Evolutionary conservation across 2,797 vertebrate genomes (phyloP).

Genomic region (Brachyalestes nurse): DNA sequence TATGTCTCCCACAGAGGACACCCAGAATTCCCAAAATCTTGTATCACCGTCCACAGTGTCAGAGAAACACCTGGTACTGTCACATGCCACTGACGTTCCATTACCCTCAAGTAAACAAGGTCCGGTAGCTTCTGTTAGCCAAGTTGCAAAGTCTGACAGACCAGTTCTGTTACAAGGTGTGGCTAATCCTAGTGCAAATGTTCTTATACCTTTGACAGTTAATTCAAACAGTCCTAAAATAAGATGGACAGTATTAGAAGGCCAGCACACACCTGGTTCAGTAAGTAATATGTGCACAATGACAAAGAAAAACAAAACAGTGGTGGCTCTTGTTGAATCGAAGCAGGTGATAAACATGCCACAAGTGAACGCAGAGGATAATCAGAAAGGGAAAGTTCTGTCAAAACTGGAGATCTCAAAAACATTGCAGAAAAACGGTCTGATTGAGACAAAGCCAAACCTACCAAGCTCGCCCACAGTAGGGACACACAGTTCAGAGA

Average conservation of each 20-base stretch:
- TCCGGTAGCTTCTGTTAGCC: background rate
- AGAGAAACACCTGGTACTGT: conserved; percentile 4
- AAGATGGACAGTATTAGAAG: conserved; percentile 35
- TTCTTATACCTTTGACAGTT: conserved; percentile 42
- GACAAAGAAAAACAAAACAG: background rate
- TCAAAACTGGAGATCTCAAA: conserved; percentile 4
- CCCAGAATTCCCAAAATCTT: conserved; percentile 24
- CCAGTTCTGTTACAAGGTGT: conserved; percentile 13
- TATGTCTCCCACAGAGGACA: conserved; percentile 38
- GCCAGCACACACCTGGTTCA: background rate
- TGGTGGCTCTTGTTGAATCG: background rate
- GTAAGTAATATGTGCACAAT: background rate
- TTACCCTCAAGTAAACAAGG: background rate
- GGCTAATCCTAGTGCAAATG: conserved; percentile 21
- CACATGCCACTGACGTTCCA: conserved; percentile 10
- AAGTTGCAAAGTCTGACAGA: background rate
- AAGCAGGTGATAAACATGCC: background rate
- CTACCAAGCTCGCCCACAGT: background rate
- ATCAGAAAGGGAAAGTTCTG: conserved; percentile 14
- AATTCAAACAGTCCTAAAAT: conserved; percentile 20
- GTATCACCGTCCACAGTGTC: conserved; percentile 12
- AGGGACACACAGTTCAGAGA: background rate
- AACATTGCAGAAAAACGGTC: background rate
- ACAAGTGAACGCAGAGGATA: background rate
- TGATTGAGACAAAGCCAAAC: background rate